These are phyloP conservation scores for Mustela lutreola DNA, from an alignment of 2,113 vertebrate species.

Conservation along the genomic window DNA sequence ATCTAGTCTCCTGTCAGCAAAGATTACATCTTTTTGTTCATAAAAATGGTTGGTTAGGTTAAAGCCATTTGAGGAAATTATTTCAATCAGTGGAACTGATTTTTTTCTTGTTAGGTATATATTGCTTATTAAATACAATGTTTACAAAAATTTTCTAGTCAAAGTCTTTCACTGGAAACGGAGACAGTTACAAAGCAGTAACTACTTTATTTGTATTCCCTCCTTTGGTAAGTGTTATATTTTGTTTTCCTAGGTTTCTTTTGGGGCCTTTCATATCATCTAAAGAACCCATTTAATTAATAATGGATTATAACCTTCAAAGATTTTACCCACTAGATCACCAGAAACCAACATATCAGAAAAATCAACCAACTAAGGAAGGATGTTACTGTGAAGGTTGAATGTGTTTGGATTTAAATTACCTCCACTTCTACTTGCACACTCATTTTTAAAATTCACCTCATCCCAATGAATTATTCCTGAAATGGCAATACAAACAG, in stretches of 20 bases:
- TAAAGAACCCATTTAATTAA: neutral
- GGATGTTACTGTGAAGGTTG: neutral
- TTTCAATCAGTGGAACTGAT: neutral
- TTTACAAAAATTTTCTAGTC: neutral
- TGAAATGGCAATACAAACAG: constrained; percentile 67
- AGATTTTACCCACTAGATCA: neutral
- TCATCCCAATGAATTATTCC: constrained; percentile 62
- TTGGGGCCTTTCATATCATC: neutral
- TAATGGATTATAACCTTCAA: neutral
- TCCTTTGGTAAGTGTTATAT: neutral
- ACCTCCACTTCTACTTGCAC: neutral
- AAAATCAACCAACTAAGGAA: neutral
- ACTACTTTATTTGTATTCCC: neutral
- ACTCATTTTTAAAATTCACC: constrained; percentile 60
- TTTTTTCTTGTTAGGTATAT: constrained; percentile 26
- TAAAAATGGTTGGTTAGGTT: neutral
- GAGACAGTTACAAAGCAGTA: constrained; percentile 4
- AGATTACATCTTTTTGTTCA: neutral
- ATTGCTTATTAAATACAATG: constrained; percentile 22
- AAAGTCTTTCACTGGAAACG: neutral
- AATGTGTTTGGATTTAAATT: constrained; percentile 42
- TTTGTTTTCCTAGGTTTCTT: constrained; percentile 12
- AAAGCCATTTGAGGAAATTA: neutral
- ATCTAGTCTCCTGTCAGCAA: neutral
- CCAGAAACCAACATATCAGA: neutral